phyloP scores from a whole-genome alignment of 2,797 vertebrate genomes.

The Phoxinus dragarum region DNA sequence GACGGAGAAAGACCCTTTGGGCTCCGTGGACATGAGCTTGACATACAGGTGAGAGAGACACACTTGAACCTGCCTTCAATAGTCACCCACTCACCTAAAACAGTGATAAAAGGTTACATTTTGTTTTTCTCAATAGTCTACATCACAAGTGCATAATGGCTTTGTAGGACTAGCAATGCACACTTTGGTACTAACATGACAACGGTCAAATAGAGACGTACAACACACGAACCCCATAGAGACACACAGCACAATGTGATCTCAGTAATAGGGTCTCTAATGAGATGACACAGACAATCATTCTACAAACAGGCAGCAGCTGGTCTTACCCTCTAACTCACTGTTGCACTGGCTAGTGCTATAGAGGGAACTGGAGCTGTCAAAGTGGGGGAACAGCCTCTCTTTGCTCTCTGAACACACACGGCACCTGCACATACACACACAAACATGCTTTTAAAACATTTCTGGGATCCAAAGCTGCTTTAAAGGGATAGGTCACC shows the following conservation, averaged over 20 bases:
- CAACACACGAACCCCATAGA: neutral
- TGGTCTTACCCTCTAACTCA: conserved; percentile 72
- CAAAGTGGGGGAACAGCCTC: conserved; percentile 72
- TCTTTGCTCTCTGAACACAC: conserved; percentile 83
- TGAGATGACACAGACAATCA: conserved; percentile 15
- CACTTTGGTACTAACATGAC: neutral
- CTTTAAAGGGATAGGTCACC: neutral
- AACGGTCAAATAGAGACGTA: neutral
- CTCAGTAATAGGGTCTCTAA: conserved; percentile 15
- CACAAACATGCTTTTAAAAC: conserved; percentile 10
- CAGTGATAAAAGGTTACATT: neutral
- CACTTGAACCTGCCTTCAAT: conserved; percentile 81
- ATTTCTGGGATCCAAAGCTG: neutral
- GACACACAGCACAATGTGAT: neutral
- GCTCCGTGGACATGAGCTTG: conserved; percentile 82
- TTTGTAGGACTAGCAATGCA: neutral
- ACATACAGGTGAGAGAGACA: conserved; percentile 85
- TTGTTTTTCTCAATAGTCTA: neutral
- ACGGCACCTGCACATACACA: conserved; percentile 73
- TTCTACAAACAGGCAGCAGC: neutral
- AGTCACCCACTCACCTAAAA: conserved; percentile 75
- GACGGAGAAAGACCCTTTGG: conserved; percentile 84
- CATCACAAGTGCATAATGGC: neutral
- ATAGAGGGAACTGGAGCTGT: conserved; percentile 71
- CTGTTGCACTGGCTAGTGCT: conserved; percentile 71